phyloP scores from a whole-genome alignment of 2,797 vertebrate genomes.

The Pipistrellus kuhlii region DNA sequence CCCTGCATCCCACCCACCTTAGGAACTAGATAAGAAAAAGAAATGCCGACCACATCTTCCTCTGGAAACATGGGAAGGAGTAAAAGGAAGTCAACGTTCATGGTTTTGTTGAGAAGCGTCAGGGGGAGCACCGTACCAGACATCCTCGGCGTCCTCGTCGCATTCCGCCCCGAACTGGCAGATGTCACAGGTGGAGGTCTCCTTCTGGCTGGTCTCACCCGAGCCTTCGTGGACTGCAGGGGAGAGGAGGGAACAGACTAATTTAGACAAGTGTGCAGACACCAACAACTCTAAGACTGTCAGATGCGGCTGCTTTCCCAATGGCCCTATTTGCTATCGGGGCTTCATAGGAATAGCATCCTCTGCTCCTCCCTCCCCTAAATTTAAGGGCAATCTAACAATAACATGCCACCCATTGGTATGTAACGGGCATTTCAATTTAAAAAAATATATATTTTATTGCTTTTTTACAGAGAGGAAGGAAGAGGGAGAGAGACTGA shows the following conservation, averaged over 20 bases:
- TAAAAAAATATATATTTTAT: too few relatives aligned
- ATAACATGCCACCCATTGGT: background rate
- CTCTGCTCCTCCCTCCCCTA: background rate
- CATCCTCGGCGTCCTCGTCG: constrained; percentile 98
- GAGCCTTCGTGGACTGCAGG: constrained; percentile 96
- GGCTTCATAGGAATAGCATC: background rate
- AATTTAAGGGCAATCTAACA: background rate
- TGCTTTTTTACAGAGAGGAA: too few relatives aligned
- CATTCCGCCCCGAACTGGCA: constrained; percentile 99
- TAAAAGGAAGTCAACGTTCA: background rate
- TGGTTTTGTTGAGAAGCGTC: constrained; percentile 26
- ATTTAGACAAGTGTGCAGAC: background rate
- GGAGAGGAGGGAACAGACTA: constrained; percentile 75
- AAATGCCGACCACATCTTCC: background rate
- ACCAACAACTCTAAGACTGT: background rate
- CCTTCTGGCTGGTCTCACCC: constrained; percentile 96
- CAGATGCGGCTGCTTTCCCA: background rate
- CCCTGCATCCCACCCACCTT: too few relatives aligned
- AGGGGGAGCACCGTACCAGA: constrained; percentile 90
- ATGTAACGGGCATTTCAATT: background rate
- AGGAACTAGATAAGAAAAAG: background rate
- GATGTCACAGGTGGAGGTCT: constrained; percentile 98
- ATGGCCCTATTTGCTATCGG: background rate
- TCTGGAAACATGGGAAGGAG: background rate
- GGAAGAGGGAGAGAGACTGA: too few relatives aligned